Evolutionary conservation across 2,797 vertebrate genomes (phyloP), one percentile per base, ranked within the genome.

Genomic region (Trematomus bernacchii): DNA sequence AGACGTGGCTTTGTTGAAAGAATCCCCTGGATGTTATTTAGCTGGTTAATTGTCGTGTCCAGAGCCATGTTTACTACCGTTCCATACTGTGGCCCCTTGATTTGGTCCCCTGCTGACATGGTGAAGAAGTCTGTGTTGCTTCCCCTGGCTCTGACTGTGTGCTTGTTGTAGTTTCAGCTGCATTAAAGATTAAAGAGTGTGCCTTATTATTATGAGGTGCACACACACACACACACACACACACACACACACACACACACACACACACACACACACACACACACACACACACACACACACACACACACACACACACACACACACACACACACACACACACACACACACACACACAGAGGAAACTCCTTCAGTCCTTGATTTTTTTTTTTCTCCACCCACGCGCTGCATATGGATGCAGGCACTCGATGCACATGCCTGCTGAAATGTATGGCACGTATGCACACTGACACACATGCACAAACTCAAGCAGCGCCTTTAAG

Each of bases 111-210:
- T 52, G 79, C 87, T 88, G 87, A 76, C 73, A 79, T 53, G 68
- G 23, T 71, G 63, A 72, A 76, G 73, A 79, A 81, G 72, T 84
- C 82, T 69, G 73, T 66, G 80, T 60, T 65, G 47, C 80, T 67
- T 69, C 77, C 71, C 71, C 73, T 70, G 71, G 71, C 80, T 89
- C 80, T 77, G 72, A 54, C 84, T 86, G 73, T 84, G 89, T 86
- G 79, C 86, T 87, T 75, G 87, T 86, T 91, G 85, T 88, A 86
- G 81, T 87, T 85, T 89, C 85, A 87, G 89, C 76, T 79, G 82
- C 83, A 91, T 93, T 89, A 90, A 91, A 91, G 80, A 89, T 93
- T 91, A 80, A 92, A 89, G 66, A 80, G 83, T 70, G 11, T 73
- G 83, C 82, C 80, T 89, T 77, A 89, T 89, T 90, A 87, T 73